Evolutionary conservation across 2,888 invertebrate genomes (phyloP), one percentile per base, ranked within the genome.

Genomic region (Acrocyrtus sp.): DNA sequence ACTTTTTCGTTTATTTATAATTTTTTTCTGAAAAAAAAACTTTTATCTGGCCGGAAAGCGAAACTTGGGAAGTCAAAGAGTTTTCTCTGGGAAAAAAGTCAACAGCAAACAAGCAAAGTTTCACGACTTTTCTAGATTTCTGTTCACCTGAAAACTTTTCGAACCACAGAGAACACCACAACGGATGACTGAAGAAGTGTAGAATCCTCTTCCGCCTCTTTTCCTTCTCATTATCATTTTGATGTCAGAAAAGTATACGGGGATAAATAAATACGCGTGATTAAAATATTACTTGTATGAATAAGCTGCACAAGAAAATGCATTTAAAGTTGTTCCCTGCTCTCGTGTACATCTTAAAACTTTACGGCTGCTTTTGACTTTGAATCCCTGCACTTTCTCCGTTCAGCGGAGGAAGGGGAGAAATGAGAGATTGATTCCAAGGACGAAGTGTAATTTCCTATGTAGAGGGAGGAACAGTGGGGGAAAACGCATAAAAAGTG

Each of bases 391-490:
- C n/a, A n/a, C 17, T 58, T 22, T 51, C 3, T 51, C 12, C 24
- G 1, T 24, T 21, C 26, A 45, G 45, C 17, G 24, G 21, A 45
- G 24, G 12, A 48, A 34, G 27, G 2, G 17, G 17, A 27, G 10
- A 1, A 54, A 10, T 26, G 29, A 41, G 63, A 43, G 41, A 34
- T 34, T 34, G 34, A 34, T 34, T 53, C 53, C 65, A 56, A 56
- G 56, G 65, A 47, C 65, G 48, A 45, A 56, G 34, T 26, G 58
- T 67, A 67, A 67, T 67, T 67, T 67, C 67, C 67, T 67, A 50
- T 67, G 65, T 53, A 56, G 45, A 50, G 24, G 24, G 12, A 22
- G 24, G 53, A 43, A 51, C 6, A n/a, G 41, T 43, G 51, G 15
- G n/a, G 41, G 39, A 62, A 47, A 15, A 26, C 8, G 22, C 39